Evolutionary conservation across 2,888 invertebrate genomes (phyloP), one percentile per base, ranked within the genome.

Genomic region (Tetrapedia diversipes): DNA sequence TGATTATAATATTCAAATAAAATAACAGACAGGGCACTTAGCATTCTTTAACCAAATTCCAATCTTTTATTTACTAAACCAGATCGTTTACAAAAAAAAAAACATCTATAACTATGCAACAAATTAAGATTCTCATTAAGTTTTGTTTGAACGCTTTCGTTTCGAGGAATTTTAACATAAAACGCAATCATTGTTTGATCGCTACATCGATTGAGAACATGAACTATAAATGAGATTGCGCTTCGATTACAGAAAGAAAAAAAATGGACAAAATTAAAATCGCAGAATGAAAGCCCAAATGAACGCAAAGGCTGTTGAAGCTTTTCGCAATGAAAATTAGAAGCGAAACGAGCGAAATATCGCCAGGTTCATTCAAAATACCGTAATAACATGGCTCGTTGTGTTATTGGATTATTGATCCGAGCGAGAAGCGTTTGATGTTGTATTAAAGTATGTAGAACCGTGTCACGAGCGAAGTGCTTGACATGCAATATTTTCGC

Each of bases 381-480:
- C n/a, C n/a, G 63, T 24, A 61, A 56, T 24, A 56, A 51, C 29
- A 22, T 2, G 53, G 1, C 24, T 37, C 24, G 29, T 47, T 41
- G n/a, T 51, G n/a, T 47, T 34, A 59, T 43, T 34, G 56, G 19
- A 61, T 49, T 73, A 69, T 69, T 24, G 73, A 73, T 73, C 37
- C 8, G 16, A 22, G 19, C 39, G 37, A n/a, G 37, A 11, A 10
- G 16, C 3, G 41, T 43, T 68, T 47, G 34, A 34, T 47, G 56
- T 32, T 32, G 11, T 53, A 67, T 72, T 53, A 37, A 61, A 39
- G 57, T 34, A 37, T 54, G n/a, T 41, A 60, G 45, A 54, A 67
- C 19, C n/a, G 19, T 41, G 60, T 56, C 54, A 61, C 41, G 19
- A 34, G n/a, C 24, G n/a, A 41, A 47, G 24, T 53, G 39, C 32